Evolutionary conservation across 2,888 invertebrate species (phyloP).

Genomic region (Leptarthrus brevirostris): DNA sequence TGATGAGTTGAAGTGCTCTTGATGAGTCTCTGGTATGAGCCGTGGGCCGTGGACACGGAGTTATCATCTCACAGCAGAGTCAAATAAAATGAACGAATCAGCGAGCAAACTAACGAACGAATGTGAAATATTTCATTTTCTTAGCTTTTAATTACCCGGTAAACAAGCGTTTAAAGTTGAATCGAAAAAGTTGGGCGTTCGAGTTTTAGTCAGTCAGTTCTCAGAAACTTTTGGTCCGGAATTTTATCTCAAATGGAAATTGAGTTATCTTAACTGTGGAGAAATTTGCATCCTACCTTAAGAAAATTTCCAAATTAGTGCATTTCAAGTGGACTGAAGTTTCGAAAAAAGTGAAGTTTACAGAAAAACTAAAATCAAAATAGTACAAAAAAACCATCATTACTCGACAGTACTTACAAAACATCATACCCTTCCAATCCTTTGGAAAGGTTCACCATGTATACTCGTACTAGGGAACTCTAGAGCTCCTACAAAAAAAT

Average conservation of each 20-base stretch:
- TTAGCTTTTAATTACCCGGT: conserved; percentile 45
- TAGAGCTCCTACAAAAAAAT: no score
- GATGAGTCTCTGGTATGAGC: background rate
- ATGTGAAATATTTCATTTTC: conserved; percentile 39
- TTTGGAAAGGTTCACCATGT: no score
- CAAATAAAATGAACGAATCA: conserved; percentile 13
- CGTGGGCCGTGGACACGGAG: no score
- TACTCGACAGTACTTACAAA: no score
- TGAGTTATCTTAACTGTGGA: conserved; percentile 31
- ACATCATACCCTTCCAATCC: no score
- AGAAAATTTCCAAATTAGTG: conserved; percentile 16
- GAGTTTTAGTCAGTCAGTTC: background rate
- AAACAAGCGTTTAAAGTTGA: conserved; percentile 35
- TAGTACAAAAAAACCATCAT: no score
- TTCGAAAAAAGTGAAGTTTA: no score
- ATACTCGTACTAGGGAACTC: no score
- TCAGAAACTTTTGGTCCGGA: background rate
- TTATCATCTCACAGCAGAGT: background rate
- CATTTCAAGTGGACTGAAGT: conserved; percentile 3
- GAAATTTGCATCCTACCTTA: background rate
- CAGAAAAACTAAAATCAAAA: no score
- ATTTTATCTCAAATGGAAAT: conserved; percentile 37
- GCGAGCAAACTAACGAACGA: no score
- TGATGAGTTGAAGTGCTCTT: background rate
- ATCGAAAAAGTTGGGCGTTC: conserved; percentile 39